These are phyloP conservation scores for Phrynocephalus forsythii DNA, from an alignment of 2,797 vertebrate species.

Conservation along the genomic window DNA sequence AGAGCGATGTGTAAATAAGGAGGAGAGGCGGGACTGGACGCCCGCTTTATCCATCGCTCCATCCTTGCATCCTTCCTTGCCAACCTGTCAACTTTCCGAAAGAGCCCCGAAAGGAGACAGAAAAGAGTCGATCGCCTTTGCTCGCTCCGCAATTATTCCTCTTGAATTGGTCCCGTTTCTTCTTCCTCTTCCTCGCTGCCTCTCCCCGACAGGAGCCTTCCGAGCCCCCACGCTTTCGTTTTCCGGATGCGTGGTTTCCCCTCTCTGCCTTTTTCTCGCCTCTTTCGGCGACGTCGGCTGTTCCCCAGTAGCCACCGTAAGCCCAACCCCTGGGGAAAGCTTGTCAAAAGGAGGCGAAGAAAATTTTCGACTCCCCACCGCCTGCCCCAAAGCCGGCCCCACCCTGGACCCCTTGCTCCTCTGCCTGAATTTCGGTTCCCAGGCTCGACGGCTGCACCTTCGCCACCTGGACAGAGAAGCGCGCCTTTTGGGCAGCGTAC, in stretches of 20 bases:
- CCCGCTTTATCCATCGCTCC: no score
- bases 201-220: neutral
- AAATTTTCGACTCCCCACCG: neutral
- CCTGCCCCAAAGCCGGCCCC: no score
- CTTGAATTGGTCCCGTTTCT: neutral
- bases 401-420: no score
- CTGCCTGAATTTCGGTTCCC: rapidly evolving
- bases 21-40: neutral
- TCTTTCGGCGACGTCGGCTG: neutral
- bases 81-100: no score
- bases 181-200: constrained; percentile 47
- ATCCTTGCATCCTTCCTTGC: no score
- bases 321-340: neutral
- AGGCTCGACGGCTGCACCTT: neutral
- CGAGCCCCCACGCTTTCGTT: neutral
- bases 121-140: no score
- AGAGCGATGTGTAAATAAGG: neutral
- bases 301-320: neutral
- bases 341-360: neutral
- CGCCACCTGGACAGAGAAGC: neutral
- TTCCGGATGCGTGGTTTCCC: neutral
- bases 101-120: neutral
- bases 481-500: neutral
- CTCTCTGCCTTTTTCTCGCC: neutral
- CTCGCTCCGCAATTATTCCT: no score